Base-by-base conservation (phyloP, 2,888 invertebrate genomes). In the Protonemura montana region DNA sequence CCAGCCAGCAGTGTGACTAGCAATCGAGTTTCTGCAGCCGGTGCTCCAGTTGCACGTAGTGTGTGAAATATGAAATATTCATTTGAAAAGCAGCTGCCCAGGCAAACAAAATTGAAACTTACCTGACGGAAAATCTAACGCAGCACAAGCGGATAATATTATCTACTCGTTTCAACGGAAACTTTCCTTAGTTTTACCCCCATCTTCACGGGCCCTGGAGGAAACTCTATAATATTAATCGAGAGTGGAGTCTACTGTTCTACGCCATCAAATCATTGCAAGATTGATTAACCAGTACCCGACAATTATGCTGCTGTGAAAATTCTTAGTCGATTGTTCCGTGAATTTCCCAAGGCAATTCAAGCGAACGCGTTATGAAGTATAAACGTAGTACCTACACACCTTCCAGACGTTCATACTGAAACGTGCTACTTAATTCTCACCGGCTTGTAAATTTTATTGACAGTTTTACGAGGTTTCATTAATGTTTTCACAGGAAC, bases 21-120 rank as follows among this genome's bases (percentile, higher is more conserved):
- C n/a, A n/a, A n/a, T n/a, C n/a, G n/a, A n/a, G n/a, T n/a, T n/a
- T n/a, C n/a, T n/a, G 41, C 41, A 41, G 41, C 41, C 13, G 13
- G 41, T 5, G 41, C 41, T 41, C 13, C 41, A 41, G 41, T 13
- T 41, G 59, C 59, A 59, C 21, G 21, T 13, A 59, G 21, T 59
- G 59, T 59, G 59, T 59, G 59, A 59, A 59, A 59, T 59, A 59
- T 59, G 59, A 59, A 59, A 59, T 59, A 59, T 59, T 59, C 59
- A 21, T 59, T 59, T 21, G 59, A 3, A n/a, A 21, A 59, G 59
- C 59, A 59, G 59, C 59, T 59, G 59, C 6, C 59, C 1, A 59
- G 13, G 35, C 35, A 35, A 21, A 59, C 59, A 21, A 59, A 59
- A 59, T 21, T 59, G 2, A 13, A 21, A 21, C 59, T 21, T 13